These are phyloP conservation scores for Hylaeus volcanicus DNA, from an alignment of 1,140 invertebrate species.

Conservation along the genomic window DNA sequence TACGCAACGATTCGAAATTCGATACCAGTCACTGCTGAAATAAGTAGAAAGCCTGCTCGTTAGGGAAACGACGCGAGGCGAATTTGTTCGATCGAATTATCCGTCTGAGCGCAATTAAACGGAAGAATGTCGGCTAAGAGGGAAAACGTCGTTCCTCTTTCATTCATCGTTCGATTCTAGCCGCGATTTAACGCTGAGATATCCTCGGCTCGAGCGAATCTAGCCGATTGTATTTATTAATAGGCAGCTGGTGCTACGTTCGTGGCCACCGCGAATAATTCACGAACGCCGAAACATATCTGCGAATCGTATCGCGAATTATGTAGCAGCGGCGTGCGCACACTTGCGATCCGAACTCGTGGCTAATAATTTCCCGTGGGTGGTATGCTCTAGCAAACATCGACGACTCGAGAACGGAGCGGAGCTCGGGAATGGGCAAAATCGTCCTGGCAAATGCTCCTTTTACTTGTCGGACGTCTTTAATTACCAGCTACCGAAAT, in stretches of 20 bases:
- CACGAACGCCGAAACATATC: neutral
- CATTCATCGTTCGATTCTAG: neutral
- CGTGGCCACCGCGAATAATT: slow-evolving; percentile 5
- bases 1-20: neutral
- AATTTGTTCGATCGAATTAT: slow-evolving; percentile 47
- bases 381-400: neutral
- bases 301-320: slow-evolving; percentile 1
- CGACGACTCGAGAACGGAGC: too few species aligned
- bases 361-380: slow-evolving; percentile 46
- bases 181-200: neutral
- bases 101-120: slow-evolving; percentile 36
- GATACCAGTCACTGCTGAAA: slow-evolving; percentile 11
- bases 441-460: too few species aligned
- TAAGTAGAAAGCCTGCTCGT: slow-evolving; percentile 34
- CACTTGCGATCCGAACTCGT: neutral
- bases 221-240: slow-evolving; percentile 8
- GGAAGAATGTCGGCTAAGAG: neutral
- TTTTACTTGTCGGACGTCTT: neutral
- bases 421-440: neutral
- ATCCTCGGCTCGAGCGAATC: neutral
- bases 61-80: slow-evolving; percentile 24
- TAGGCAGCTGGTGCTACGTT: neutral
- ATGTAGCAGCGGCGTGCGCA: neutral
- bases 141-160: neutral
- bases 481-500: slow-evolving; percentile 6